phyloP scores from a whole-genome alignment of 92 coral and sea anemone genomes.

The Parazoanthus atlanticus region DNA sequence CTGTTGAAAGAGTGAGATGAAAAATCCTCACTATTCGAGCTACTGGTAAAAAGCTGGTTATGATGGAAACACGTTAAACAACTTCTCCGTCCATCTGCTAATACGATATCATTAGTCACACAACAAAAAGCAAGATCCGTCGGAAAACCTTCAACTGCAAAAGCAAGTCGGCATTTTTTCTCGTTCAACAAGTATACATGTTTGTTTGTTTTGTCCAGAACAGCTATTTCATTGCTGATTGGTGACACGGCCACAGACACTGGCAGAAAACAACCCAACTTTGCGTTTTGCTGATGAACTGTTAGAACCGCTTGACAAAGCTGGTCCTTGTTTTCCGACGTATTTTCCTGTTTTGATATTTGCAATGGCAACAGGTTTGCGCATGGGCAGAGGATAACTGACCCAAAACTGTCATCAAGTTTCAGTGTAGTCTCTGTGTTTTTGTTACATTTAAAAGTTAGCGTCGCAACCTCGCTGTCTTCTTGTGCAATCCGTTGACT shows the following conservation, averaged over 20 bases:
- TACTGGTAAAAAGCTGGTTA: background rate
- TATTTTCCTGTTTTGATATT: conserved; percentile 9
- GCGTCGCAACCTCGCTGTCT: background rate
- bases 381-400: conserved; percentile 29
- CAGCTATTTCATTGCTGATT: conserved; percentile 20
- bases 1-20: conserved; percentile 16
- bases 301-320: conserved; percentile 8
- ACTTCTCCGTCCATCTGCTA: conserved; percentile 1
- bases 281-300: conserved; percentile 4
- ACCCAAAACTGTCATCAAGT: background rate
- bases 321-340: background rate
- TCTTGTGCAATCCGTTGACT: background rate
- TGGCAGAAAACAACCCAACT: conserved; percentile 26
- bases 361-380: conserved; percentile 16
- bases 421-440: background rate
- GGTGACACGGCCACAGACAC: conserved; percentile 9
- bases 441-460: conserved; percentile 16
- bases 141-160: conserved; percentile 25
- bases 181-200: conserved; percentile 20
- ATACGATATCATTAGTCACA: conserved; percentile 6
- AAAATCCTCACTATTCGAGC: background rate
- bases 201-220: conserved; percentile 46
- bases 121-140: background rate
- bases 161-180: background rate
- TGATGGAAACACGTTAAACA: background rate